These are phyloP conservation scores for Enteromius treurensis DNA, from an alignment of 2,797 vertebrate genomes.

Conservation along the genomic window DNA sequence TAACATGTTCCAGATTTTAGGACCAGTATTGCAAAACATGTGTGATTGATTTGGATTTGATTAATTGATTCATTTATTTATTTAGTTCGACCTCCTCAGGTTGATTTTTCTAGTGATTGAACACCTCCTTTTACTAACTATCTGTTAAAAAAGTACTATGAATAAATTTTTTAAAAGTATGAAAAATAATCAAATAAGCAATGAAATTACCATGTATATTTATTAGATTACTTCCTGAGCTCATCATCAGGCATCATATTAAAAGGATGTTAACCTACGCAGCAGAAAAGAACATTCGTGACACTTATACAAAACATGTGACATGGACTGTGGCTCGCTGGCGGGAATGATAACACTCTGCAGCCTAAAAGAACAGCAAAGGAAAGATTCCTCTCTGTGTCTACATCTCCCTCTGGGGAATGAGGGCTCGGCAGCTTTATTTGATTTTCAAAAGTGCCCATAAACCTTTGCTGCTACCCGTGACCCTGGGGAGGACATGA, in stretches of 20 bases:
- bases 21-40: background rate
- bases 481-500: conserved; percentile 30
- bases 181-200: background rate
- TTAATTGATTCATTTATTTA: background rate
- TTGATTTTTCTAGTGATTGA: background rate
- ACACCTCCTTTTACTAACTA: background rate
- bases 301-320: conserved; percentile 1
- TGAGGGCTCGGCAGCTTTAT: conserved; percentile 24
- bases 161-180: background rate
- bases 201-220: background rate
- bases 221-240: background rate
- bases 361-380: conserved; percentile 20
- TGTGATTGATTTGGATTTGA: background rate
- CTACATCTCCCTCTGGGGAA: conserved; percentile 9
- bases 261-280: background rate
- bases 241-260: background rate
- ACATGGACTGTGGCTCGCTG: background rate
- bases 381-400: background rate
- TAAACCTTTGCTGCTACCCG: conserved; percentile 24
- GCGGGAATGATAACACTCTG: background rate
- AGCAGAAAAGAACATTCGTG: background rate
- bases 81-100: background rate
- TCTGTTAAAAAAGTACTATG: background rate
- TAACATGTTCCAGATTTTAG: background rate
- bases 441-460: conserved; percentile 46